Conservation (phyloP, 1,140 invertebrate species). For the Maniola jurtina region DNA sequence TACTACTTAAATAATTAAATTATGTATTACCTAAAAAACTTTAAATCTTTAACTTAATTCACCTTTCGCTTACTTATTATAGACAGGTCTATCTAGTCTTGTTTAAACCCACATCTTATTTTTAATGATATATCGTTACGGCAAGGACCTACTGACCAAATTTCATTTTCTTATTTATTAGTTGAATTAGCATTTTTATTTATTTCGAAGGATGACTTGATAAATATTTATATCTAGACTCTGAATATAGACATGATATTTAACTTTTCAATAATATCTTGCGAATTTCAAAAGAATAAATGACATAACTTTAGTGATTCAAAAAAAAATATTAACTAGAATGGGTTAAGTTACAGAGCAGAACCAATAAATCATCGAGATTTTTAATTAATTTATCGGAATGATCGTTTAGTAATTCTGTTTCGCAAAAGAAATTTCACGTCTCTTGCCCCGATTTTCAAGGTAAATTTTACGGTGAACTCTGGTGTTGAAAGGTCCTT, state of each 20-base stretch:
- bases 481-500: conserved; percentile 74
- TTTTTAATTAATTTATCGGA: conserved; percentile 17
- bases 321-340: background rate
- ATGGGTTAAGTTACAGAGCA: background rate
- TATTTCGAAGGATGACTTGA: background rate
- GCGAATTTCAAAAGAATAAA: no score
- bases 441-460: conserved; percentile 58
- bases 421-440: conserved; percentile 46
- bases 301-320: background rate
- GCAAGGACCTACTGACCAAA: background rate
- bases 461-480: conserved; percentile 69
- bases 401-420: conserved; percentile 7
- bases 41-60: no score
- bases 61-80: no score
- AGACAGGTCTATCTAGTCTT: no score
- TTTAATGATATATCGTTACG: no score
- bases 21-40: no score
- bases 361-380: conserved; percentile 9
- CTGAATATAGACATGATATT: no score
- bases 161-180: background rate
- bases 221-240: background rate
- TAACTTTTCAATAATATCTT: no score
- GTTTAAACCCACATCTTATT: no score
- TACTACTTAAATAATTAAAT: no score
- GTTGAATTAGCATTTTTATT: no score